Evolutionary conservation across 1,140 invertebrate genomes (phyloP), one percentile per base, ranked within the genome.

Genomic region (Musca domestica): DNA sequence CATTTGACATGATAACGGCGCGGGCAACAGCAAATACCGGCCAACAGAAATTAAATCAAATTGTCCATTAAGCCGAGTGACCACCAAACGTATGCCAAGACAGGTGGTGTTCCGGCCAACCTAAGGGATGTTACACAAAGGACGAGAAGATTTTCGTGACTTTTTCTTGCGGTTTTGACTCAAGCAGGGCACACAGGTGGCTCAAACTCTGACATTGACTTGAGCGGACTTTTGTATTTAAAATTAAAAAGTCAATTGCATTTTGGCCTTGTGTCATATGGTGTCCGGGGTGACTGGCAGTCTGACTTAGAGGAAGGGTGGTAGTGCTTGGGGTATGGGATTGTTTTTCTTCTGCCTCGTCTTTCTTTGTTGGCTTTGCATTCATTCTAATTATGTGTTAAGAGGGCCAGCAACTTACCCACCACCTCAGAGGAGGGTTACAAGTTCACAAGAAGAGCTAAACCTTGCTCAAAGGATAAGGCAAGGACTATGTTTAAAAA

Each of bases 1-100:
- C 76, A 72, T 72, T 67, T 69, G 25, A 70, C 66, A 54, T 22
- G 51, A 66, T 25, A 52, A 51, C n/a, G 9, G 23, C 47, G 30
- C 64, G 15, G 20, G 12, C 23, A 52, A 25, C 25, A 17, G 30
- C 34, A 51, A 66, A 51, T 19, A 46, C 46, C 23, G 51, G 64
- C 30, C 48, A 49, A 41, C n/a, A 41, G 9, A 41, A 41, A 41
- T 41, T 41, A 41, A 41, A 41, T 41, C 34, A 41, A 41, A 41
- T 41, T 41, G 34, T 41, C 34, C 34, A 41, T 41, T 41, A 41
- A 41, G 5, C 34, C 6, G 34, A 41, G 34, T 41, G 34, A 41
- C 34, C 34, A 41, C 4, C 34, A 41, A 41, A 41, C 34, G 34
- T 41, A 41, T 41, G 34, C 34, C 34, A 41, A 10, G 34, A 19